Percentiles rank a stretch among this genome's conserved stretches.
These are phyloP conservation scores for Aphelenchoides besseyi DNA, from an alignment of 1,140 invertebrate genomes.

Conservation along the genomic window DNA sequence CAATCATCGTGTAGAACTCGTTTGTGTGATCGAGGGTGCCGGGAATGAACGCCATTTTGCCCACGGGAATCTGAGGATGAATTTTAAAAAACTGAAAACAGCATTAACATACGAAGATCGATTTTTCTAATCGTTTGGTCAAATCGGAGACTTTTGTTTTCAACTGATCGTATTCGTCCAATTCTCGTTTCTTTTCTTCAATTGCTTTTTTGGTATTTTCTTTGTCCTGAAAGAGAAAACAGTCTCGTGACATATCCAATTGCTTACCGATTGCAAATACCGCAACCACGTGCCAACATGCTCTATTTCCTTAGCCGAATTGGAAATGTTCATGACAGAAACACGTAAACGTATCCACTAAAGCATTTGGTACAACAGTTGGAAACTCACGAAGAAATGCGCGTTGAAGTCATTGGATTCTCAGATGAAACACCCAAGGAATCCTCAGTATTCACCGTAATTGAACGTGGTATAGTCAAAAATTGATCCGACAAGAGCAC, in stretches of 20 bases:
- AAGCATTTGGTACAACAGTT: no score
- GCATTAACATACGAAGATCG: neutral
- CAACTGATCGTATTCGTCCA: constrained; percentile 4
- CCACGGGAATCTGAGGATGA: constrained; percentile 14
- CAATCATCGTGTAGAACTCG: constrained; percentile 19
- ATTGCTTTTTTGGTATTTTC: neutral
- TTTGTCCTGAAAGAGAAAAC: neutral
- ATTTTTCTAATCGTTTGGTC: neutral
- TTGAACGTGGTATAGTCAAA: no score
- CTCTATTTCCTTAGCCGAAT: neutral
- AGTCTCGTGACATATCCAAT: neutral
- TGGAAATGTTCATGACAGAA: no score
- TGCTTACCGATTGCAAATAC: constrained; percentile 7
- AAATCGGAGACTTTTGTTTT: neutral
- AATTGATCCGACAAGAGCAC: no score
- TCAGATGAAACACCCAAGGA: no score
- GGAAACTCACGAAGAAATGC: no score
- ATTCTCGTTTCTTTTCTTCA: neutral
- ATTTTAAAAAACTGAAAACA: neutral
- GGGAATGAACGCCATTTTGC: constrained; percentile 2
- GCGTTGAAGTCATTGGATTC: no score
- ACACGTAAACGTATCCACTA: no score
- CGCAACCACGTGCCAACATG: neutral
- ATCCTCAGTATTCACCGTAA: no score
- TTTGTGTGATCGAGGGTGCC: neutral